phyloP scores from a whole-genome alignment of 1,140 invertebrate genomes.

The Drosophila santomea region DNA sequence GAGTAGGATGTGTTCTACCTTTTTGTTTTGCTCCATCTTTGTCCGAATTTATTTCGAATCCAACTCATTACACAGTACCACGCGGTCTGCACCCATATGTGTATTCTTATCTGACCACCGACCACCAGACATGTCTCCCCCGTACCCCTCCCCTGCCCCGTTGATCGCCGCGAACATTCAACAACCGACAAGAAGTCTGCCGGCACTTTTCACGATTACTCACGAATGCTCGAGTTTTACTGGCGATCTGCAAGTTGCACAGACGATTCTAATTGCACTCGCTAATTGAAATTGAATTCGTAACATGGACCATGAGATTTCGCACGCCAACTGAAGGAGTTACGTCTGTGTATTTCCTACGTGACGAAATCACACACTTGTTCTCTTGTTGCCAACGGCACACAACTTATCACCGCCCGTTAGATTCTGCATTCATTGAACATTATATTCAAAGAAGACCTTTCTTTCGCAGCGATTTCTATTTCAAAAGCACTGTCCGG shows the following conservation, averaged over 20 bases:
- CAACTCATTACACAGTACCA: slow-evolving; percentile 14
- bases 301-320: background rate
- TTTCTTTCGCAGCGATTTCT: slow-evolving; percentile 39
- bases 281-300: slow-evolving; percentile 2
- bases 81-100: background rate
- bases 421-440: slow-evolving; percentile 9
- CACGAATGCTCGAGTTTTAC: slow-evolving; percentile 7
- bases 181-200: slow-evolving; percentile 55
- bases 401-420: background rate
- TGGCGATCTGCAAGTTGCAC: background rate
- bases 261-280: slow-evolving; percentile 10
- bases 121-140: background rate
- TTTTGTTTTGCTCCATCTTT: no score
- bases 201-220: slow-evolving; percentile 34
- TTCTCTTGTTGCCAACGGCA: slow-evolving; percentile 22
- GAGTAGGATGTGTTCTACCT: no score
- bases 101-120: slow-evolving; percentile 5
- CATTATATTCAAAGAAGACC: slow-evolving; percentile 13
- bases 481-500: slow-evolving; percentile 21
- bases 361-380: background rate
- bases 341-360: background rate
- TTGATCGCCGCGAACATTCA: background rate
- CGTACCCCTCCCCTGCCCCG: background rate
- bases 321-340: background rate
- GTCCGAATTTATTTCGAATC: no score